Evolutionary conservation across 2,113 vertebrate genomes (phyloP), one percentile per base, ranked within the genome.

Genomic region (Oophaga pumilio): DNA sequence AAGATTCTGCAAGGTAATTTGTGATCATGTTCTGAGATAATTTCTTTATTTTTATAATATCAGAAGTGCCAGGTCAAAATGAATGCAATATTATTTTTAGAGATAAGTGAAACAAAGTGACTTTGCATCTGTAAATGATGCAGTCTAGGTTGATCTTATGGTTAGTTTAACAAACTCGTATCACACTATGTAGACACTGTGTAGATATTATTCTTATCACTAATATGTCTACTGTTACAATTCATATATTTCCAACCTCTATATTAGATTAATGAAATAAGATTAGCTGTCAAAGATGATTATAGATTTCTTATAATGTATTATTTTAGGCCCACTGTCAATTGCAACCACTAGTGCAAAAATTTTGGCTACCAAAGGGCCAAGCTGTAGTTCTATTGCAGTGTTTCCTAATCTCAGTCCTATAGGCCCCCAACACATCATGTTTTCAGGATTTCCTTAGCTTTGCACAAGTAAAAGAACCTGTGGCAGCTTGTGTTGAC

Each of bases 1-100:
- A 57, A 28, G 57, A 64, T 82, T 74, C 8, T 14, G 50, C 26
- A 56, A 71, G 64, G 77, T 82, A 82, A 82, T 87, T 79, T 82
- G 17, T 50, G 56, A 22, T 82, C 60, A 74, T 62, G 53, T 87
- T 87, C 10, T 57, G 50, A 69, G 50, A 77, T 77, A 18, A 73
- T 53, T 82, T 60, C 78, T 73, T 83, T 76, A 82, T 15, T 52
- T 62, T 76, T 66, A 50, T 64, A 43, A 43, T 68, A 26, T 74
- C 52, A 57, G n/a, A 71, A 71, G 50, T 73, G 50, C 56, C 56
- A 76, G 28, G 22, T 53, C 26, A 68, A 18, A 69, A 50, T 43
- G 14, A 79, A 57, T 86, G 11, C 57, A 71, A 56, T 73, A 84
- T 84, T 69, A 56, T 73, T 84, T 79, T 73, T 71, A 9, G 13